Conservation (phyloP, 2,888 invertebrate genomes). For the Cybosia mesomella region DNA sequence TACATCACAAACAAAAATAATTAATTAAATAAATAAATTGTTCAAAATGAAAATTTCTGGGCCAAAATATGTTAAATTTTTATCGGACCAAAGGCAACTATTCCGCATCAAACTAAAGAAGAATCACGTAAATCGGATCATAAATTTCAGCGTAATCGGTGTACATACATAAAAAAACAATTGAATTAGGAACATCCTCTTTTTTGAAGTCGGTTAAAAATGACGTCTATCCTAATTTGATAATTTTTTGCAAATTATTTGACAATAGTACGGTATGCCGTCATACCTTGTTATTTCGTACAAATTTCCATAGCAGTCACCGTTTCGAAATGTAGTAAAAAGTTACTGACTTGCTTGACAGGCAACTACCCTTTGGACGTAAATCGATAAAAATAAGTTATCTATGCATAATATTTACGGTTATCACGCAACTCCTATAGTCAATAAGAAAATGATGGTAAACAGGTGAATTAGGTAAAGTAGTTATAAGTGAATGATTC, state of each 20-base stretch:
- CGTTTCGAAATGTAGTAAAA: not conserved
- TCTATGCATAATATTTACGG: not conserved
- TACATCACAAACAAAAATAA: too few species aligned
- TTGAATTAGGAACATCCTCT: too few species aligned
- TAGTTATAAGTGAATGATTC: not conserved
- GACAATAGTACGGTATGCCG: not conserved
- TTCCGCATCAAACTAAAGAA: too few species aligned
- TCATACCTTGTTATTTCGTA: not conserved
- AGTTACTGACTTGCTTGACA: not conserved
- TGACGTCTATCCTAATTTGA: too few species aligned
- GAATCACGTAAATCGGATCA: too few species aligned
- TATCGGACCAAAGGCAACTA: too few species aligned
- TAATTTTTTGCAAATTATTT: not conserved
- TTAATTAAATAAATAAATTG: too few species aligned
- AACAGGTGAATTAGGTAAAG: not conserved
- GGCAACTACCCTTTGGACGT: not conserved
- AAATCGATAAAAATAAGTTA: slow-evolving; percentile 3
- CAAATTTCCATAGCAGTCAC: not conserved
- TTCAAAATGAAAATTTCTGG: too few species aligned
- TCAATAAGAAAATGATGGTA: not conserved
- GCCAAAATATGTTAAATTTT: too few species aligned
- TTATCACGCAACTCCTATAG: not conserved
- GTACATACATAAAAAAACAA: too few species aligned
- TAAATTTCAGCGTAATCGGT: too few species aligned
- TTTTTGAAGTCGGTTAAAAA: too few species aligned